Evolutionary conservation across 2,888 invertebrate species (phyloP), one percentile per base, ranked within the genome.

Genomic region (Eristalinus aeneus): DNA sequence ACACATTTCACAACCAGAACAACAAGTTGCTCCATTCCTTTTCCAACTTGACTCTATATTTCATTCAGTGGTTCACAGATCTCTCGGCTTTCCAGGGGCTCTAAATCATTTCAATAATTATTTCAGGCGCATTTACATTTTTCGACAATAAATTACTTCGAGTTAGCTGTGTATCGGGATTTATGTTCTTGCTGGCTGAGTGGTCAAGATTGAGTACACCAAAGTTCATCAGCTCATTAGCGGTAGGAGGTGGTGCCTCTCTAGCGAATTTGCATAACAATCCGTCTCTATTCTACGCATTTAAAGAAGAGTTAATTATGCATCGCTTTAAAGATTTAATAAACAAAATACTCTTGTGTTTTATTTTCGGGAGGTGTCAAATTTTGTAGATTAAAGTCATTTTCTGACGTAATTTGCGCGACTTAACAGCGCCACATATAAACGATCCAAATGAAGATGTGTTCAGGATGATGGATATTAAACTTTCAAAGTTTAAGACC

Each of bases 61-160:
- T n/a, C 63, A 63, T 36, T 23, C 23, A 39, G 6, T 12, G 16
- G 20, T 31, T 65, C 27, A 6, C 64, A 64, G 39, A 36, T 32
- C 32, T 22, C 32, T 12, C 58, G n/a, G 58, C 36, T 23, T 58
- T 16, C 46, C 6, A 46, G 8, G 6, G 8, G 16, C 39, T 39
- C 27, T 69, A 69, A 69, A 69, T 69, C 69, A 69, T 69, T 20
- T 11, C 27, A 6, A 27, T 39, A 58, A 58, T 11, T n/a, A 58
- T 20, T 69, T 56, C 20, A 20, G 16, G 27, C 9, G 16, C 58
- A 58, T 69, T 58, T 36, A n/a, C 58, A 58, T 69, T 27, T 58
- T 39, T 60, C 11, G 11, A 10, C 16, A 58, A 69, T 69, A 69
- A 69, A 69, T 69, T 36, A 69, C 58, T 39, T 36, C 16, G 1